Conservation (phyloP, 2,888 invertebrate genomes). For the Sphaeridia pumilis region DNA sequence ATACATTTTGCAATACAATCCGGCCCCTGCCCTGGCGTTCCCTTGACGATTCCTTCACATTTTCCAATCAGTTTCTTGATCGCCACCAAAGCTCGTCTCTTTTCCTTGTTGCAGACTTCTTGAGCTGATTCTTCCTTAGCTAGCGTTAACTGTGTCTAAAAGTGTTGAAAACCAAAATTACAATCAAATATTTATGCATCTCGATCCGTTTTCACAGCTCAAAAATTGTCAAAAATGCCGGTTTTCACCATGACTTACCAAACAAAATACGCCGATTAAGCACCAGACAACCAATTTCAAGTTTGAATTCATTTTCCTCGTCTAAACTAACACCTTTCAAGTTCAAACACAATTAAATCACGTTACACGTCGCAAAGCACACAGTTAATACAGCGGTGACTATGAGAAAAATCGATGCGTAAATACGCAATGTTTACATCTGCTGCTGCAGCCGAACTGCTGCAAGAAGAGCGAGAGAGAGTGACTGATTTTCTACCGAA, state of each 20-base stretch:
- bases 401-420: too few relatives aligned
- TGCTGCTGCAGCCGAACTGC: too few relatives aligned
- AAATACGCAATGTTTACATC: too few relatives aligned
- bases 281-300: too few relatives aligned
- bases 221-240: too few relatives aligned
- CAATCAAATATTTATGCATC: background rate
- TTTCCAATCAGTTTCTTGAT: background rate
- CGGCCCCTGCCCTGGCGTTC: background rate
- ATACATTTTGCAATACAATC: too few relatives aligned
- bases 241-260: too few relatives aligned
- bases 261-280: too few relatives aligned
- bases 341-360: background rate
- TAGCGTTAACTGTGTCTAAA: background rate
- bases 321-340: background rate
- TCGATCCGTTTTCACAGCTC: background rate
- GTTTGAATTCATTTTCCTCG: background rate
- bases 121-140: background rate
- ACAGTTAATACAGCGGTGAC: too few relatives aligned
- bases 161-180: background rate
- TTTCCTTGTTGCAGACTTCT: slow-evolving; percentile 3
- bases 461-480: too few relatives aligned
- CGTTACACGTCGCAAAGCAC: background rate
- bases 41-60: background rate
- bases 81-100: slow-evolving; percentile 2
- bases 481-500: too few relatives aligned